Conservation (phyloP, 2,888 invertebrate genomes). For the Opisthograptis luteolata region DNA sequence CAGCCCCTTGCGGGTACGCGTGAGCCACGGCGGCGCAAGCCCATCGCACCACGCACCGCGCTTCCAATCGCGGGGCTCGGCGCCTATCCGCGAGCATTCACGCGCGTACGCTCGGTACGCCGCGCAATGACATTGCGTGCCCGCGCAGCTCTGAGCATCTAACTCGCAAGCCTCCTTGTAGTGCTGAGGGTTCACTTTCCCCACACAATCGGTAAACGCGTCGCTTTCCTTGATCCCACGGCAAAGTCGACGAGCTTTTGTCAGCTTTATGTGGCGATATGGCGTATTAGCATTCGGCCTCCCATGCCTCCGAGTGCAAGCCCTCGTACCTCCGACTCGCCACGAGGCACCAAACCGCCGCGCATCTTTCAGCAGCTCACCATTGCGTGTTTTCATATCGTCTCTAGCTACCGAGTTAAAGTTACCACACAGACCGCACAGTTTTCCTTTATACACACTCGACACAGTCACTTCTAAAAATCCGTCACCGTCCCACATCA, state of each 20-base stretch:
- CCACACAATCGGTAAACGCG: conserved; percentile 91
- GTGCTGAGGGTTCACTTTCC: conserved; percentile 90
- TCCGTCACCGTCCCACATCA: conserved; percentile 97
- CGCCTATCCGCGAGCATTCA: conserved; percentile 92
- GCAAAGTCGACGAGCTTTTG: conserved; percentile 78
- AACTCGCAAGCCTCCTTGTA: conserved; percentile 94
- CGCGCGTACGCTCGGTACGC: conserved; percentile 95
- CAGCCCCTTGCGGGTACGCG: conserved; percentile 54
- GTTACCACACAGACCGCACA: conserved; percentile 98
- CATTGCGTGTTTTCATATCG: conserved; percentile 90
- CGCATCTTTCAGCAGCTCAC: conserved; percentile 86
- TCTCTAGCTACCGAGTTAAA: conserved; percentile 95
- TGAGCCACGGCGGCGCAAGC: conserved; percentile 66
- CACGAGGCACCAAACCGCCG: conserved; percentile 94
- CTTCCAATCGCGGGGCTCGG: conserved; percentile 89
- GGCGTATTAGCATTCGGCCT: conserved; percentile 69
- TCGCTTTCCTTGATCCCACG: conserved; percentile 77
- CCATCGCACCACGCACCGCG: conserved; percentile 87
- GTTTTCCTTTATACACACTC: conserved; percentile 87
- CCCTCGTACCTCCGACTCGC: conserved; percentile 92
- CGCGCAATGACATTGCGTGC: conserved; percentile 93
- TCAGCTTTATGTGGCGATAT: conserved; percentile 76
- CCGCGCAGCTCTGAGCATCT: conserved; percentile 95
- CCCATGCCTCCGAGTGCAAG: conserved; percentile 86
- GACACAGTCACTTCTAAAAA: conserved; percentile 94